phyloP scores from a whole-genome alignment of 2,113 vertebrate genomes.

The Tringa solitaria region DNA sequence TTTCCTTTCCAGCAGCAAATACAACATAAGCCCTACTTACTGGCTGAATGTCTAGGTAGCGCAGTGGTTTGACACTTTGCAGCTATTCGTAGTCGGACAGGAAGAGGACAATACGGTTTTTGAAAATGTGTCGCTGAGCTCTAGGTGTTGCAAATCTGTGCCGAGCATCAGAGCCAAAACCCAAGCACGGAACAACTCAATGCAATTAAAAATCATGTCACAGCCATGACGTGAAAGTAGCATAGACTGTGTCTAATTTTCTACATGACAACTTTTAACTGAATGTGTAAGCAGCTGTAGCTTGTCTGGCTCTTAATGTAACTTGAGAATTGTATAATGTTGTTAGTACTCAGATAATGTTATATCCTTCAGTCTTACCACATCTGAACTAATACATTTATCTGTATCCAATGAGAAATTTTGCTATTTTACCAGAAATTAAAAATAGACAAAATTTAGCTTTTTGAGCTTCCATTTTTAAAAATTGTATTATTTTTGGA shows the following conservation, averaged over 20 bases:
- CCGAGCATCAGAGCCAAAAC: neutral
- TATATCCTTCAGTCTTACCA: neutral
- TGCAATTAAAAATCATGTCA: neutral
- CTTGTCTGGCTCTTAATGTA: neutral
- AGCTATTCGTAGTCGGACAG: neutral
- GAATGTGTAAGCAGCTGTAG: neutral
- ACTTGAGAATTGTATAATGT: neutral
- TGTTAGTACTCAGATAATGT: neutral
- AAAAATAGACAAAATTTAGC: neutral
- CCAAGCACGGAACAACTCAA: neutral
- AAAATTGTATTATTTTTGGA: neutral
- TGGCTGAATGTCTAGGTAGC: neutral
- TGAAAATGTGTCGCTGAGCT: neutral
- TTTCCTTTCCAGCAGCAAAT: slow-evolving; percentile 5
- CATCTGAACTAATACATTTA: neutral
- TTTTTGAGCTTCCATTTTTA: neutral
- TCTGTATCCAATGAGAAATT: neutral
- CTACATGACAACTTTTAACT: neutral
- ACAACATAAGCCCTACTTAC: neutral
- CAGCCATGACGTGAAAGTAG: neutral
- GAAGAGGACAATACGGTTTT: neutral
- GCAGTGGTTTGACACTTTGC: neutral
- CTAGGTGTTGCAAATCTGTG: neutral
- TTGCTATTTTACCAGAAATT: neutral
- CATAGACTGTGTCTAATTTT: neutral